Evolutionary conservation across 1,140 invertebrate genomes (phyloP), one percentile per base, ranked within the genome.

Genomic region (Monochamus saltuarius): DNA sequence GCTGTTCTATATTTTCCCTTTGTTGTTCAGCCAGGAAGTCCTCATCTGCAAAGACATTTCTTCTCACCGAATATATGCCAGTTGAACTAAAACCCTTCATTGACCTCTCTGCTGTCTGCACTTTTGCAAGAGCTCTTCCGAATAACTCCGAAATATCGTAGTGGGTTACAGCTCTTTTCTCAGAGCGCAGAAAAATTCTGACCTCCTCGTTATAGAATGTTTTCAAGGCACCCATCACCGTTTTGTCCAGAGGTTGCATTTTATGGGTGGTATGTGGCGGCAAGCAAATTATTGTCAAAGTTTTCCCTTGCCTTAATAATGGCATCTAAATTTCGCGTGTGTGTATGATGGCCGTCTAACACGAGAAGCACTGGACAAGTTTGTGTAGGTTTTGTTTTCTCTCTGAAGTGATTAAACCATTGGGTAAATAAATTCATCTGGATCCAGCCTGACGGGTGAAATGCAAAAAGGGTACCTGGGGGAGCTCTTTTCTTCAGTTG

Each of bases 231-330:
- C 56, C 49, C 65, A 74, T 74, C n/a, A 76, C 61, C 4, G 59
- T 45, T 13, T 68, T 59, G 51, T 76, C 75, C 9, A 75, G 61
- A 14, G 77, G 75, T 52, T 79, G 75, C 71, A 78, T 47, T 19
- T 69, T 65, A 60, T 76, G 71, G 2, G 66, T 73, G 14, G 47
- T 62, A 49, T 77, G 74, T 9, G 74, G 70, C 13, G 76, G 73
- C 6, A 77, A 60, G 34, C 42, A 72, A 7, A 74, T 9, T 13
- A 77, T 63, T 9, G 57, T 58, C 4, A 53, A 67, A 47, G 49
- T 75, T 73, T 57, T 69, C 56, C 58, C 63, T 59, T 10, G 70
- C 67, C 11, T 52, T 37, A 14, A 63, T 37, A 13, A 75, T 63
- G 4, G 68, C 57, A 8, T 74, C 62, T 8, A 77, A 29, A 6